Conservation (phyloP, 2,113 vertebrate species). For the Zosterops borbonicus region DNA sequence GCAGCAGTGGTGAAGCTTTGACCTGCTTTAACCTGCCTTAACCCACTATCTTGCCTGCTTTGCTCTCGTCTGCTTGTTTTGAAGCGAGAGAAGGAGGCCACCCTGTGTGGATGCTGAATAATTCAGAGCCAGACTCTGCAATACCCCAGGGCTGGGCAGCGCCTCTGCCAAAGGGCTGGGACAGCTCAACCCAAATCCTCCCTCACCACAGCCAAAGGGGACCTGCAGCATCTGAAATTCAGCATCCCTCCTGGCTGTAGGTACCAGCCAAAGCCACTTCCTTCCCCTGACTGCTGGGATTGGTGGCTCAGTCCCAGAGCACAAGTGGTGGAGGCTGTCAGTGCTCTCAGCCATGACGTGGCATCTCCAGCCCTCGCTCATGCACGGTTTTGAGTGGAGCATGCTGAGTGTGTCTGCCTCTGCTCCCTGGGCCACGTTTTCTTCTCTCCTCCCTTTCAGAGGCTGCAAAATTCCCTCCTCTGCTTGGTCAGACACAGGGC, state of each 20-base stretch:
- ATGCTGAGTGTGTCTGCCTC: neutral
- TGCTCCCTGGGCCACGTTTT: neutral
- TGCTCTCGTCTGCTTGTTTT: neutral
- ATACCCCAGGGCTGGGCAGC: neutral
- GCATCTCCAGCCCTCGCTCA: neutral
- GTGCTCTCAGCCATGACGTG: neutral
- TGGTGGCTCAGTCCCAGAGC: neutral
- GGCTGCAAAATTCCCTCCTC: neutral
- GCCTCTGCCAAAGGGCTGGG: constrained; percentile 6
- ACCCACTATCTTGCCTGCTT: neutral
- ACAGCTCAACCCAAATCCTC: neutral
- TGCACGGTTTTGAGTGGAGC: neutral
- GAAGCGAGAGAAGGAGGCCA: constrained; percentile 22
- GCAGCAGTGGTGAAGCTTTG: neutral
- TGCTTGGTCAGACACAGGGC: neutral
- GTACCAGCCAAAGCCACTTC: neutral
- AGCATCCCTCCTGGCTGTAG: neutral
- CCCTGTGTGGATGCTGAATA: constrained; percentile 21
- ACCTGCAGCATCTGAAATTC: neutral
- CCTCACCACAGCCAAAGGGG: neutral
- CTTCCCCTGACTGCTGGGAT: neutral
- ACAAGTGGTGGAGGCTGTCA: neutral
- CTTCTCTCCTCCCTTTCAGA: neutral
- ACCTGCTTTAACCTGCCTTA: constrained; percentile 26
- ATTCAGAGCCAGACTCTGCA: constrained; percentile 38